Base-by-base conservation (phyloP, 2,888 invertebrate species). In the Microplitis manilae region DNA sequence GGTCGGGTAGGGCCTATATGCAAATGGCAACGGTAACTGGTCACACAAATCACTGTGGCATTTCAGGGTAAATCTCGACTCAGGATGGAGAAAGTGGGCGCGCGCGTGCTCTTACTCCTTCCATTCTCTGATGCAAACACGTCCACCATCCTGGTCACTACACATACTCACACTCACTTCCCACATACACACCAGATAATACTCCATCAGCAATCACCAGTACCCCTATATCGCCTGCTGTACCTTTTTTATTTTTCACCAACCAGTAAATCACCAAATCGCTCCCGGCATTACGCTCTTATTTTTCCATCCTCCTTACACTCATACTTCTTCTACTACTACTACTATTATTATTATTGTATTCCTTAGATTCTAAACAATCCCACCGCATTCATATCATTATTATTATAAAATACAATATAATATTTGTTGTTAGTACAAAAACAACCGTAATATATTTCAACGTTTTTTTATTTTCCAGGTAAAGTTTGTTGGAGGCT, bases 231-330 rank as follows among this genome's bases (percentile, higher is more conserved):
- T 13, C 41, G 73, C 59, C 76, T 59, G 70, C 38, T 60, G 71
- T 78, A 65, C 68, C 73, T 75, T 30, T 65, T 75, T 60, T 65
- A 41, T 73, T 59, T 59, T 77, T 77, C 70, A 17, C 38, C 81
- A 78, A 84, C 81, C 85, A 80, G 84, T 86, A 86, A 86, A 87
- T 87, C 85, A 86, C 84, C 79, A 77, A 81, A 86, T 85, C 83
- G 85, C 86, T 85, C 81, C 86, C 83, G 85, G 85, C 87, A 81
- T 86, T 85, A 86, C 86, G 84, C 86, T 83, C 85, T 86, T 86
- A 85, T 83, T 86, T 84, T 86, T 83, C 81, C 79, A 20, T 65
- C 30, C 6, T 62, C n/a, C 8, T 59, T 6, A 4, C 9, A 13
- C 59, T 59, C 7, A 9, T 59, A 13, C 59, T 59, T 6, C 59